Base-by-base conservation (phyloP, 2,113 vertebrate genomes). In the Phalacrocorax carbo region DNA sequence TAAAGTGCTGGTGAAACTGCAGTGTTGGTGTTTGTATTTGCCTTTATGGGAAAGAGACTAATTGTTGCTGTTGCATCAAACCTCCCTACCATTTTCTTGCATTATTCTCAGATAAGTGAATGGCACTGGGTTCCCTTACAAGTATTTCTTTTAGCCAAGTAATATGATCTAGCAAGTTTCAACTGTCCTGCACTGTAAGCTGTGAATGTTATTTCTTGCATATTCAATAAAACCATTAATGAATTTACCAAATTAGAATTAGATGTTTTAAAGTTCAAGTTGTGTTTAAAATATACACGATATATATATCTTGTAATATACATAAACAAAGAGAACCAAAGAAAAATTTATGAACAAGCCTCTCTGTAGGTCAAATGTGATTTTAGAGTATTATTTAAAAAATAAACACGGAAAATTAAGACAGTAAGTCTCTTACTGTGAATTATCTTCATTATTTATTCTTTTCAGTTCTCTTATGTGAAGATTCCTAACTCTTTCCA, bases 391-490 rank as follows among this genome's bases (percentile, higher is more conserved):
- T 18, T 66, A 68, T 51, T 91, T 83, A 73, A n/a, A 91, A 90
- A 86, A 68, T 6, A 75, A 49, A 94, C 65, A 57, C 49, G 20
- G 38, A 76, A 96, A 94, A 94, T 85, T 96, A 91, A 96, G 95
- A 96, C 10, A 82, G 68, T n/a, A 65, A 60, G 68, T 88, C 81
- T 98, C 99, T 99, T 98, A 99, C 99, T 99, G 99, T 79, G 99
- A 99, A 98, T 99, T 99, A 98, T 99, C 99, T 98, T 99, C 99
- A 94, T 99, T 99, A 98, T 99, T 99, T 98, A 99, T 99, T 98
- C 99, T 99, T 98, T 99, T 99, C 97, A 99, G 98, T 95, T 99
- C 99, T 97, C 99, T 99, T 98, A 99, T 99, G 97, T 99, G 99
- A 98, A 99, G 99, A 98, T 99, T 99, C 97, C 99, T 98, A 94